Base-by-base conservation (phyloP, 2,888 invertebrate species). In the Macropis europaea region DNA sequence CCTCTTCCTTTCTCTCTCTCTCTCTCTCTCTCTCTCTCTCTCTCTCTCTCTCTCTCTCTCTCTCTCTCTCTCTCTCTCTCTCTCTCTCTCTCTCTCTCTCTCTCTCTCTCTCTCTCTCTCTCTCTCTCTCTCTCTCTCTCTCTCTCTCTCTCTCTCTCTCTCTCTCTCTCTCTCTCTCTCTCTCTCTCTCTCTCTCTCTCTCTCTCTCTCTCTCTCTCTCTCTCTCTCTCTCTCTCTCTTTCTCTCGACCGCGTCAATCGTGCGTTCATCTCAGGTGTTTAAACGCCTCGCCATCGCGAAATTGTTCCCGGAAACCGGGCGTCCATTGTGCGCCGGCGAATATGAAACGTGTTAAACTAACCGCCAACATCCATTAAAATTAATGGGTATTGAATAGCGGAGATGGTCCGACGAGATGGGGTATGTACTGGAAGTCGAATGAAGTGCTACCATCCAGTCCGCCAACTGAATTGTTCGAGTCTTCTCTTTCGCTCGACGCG, bases 321-420 rank as follows among this genome's bases (percentile, higher is more conserved):
- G 72, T 67, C 73, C 76, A 81, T 82, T 84, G 84, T 83, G 68
- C 64, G 28, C 47, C 53, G 32, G 24, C 60, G 81, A 74, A 71
- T 77, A 80, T 70, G 77, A 80, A 81, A 84, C 84, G 83, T 79
- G 83, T 82, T 82, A 81, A 84, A 83, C 80, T 82, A 81, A 82
- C 81, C 83, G 79, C 78, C 75, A 76, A 77, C 81, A 76, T 81
- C 79, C 84, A 87, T 86, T 86, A 86, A 85, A 86, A 85, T 87
- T 85, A 86, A 86, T 86, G 87, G 85, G 73, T 85, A 83, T 86
- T 85, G 84, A 82, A 85, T 84, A 81, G 80, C 75, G 79, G 80
- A 83, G 80, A 79, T 75, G 81, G 78, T 56, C 76, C 53, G 73
- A 45, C 68, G 60, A 67, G 72, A 80, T 73, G 64, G 56, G 54